phyloP scores from a whole-genome alignment of 1,140 invertebrate genomes.

The Pseudachorutes palmiensis region DNA sequence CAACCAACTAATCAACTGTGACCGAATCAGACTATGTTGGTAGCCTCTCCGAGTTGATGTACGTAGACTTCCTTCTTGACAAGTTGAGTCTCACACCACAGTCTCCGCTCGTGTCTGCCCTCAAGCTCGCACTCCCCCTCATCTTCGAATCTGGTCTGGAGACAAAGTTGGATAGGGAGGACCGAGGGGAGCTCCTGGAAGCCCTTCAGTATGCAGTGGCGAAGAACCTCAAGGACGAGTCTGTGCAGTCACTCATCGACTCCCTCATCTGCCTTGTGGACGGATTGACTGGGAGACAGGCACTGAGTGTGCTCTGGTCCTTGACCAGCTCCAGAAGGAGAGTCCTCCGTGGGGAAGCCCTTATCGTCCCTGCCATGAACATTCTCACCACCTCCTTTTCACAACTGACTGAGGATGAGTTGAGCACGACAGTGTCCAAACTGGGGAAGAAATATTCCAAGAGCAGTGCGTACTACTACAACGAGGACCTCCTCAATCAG shows the following conservation, averaged over 20 bases:
- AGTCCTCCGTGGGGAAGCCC: neutral
- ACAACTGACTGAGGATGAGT: constrained; percentile 44
- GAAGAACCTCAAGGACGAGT: constrained; percentile 46
- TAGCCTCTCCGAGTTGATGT: constrained; percentile 53
- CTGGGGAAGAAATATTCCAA: constrained; percentile 43
- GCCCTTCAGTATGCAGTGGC: constrained; percentile 48
- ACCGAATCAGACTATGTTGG: too few relatives aligned
- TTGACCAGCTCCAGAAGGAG: constrained; percentile 14
- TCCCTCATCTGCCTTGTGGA: constrained; percentile 16
- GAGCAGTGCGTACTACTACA: constrained; percentile 50
- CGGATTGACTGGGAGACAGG: constrained; percentile 24
- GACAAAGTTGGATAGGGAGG: constrained; percentile 48
- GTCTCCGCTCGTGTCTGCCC: constrained; percentile 50
- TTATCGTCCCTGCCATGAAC: constrained; percentile 5
- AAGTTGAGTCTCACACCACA: constrained; percentile 40
- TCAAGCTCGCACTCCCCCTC: constrained; percentile 53
- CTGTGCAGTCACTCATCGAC: constrained; percentile 37
- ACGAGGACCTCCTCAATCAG: constrained; percentile 49
- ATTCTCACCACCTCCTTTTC: constrained; percentile 29
- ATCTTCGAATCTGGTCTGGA: constrained; percentile 53
- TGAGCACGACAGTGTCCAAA: constrained; percentile 45
- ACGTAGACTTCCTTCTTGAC: constrained; percentile 51
- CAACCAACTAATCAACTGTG: too few relatives aligned
- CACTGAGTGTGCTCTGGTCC: constrained; percentile 32
- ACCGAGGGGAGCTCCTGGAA: constrained; percentile 46